Evolutionary conservation across 2,113 vertebrate species (phyloP), one percentile per base, ranked within the genome.

Genomic region (Laticauda colubrina): DNA sequence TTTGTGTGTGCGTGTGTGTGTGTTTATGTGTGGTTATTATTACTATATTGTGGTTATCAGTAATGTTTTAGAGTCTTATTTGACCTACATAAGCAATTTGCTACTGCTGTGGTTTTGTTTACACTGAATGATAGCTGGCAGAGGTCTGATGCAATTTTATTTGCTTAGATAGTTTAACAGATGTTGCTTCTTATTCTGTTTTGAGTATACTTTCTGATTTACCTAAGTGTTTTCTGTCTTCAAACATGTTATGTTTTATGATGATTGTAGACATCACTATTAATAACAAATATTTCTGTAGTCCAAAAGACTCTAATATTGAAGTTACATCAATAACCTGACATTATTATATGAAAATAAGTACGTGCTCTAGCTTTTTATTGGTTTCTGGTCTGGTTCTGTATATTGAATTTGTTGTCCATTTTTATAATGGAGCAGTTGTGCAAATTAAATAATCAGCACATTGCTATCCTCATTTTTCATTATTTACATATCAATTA

Each of bases 101-200:
- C 54, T 91, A 55, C n/a, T 43, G 55, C 59, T 91, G 1, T 26
- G 14, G 2, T 85, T 89, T 85, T 75, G 43, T 87, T 12, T 93
- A n/a, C n/a, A 23, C 2, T 2, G 6, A 0, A 4, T 1, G 1
- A 34, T 12, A 91, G 21, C 10, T 57, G 43, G 4, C 5, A 0
- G 21, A 59, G 45, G 23, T 59, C 55, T n/a, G 39, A 85, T 8
- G 87, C 61, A 61, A 0, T 34, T 61, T 92, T 81, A 6, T 89
- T 21, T 91, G 61, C 1, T 1, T 55, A 18, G 9, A 54, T 2
- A 0, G 2, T 86, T 29, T 0, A 86, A 92, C n/a, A 86, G 55
- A 45, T 29, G 51, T 89, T 93, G 61, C 39, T 53, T 64, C 0
- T 57, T 64, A 34, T 61, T 34, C 26, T 0, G 4, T 90, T 39